Percentiles rank a stretch among this genome's conserved stretches.
These are phyloP conservation scores for Gymnopithys bicolor DNA, from an alignment of 2,797 vertebrate species.

Conservation along the genomic window DNA sequence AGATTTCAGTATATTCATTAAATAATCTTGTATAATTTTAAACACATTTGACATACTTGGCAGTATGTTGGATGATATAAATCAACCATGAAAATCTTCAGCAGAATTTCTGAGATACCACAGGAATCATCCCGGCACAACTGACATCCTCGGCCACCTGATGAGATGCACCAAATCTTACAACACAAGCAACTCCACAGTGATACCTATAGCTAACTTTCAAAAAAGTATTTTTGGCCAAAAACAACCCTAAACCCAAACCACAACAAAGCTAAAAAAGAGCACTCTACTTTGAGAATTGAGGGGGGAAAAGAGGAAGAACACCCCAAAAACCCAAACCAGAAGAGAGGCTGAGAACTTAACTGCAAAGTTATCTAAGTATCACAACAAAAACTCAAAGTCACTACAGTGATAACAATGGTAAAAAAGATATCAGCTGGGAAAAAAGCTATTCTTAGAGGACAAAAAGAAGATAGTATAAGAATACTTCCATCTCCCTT, in stretches of 20 bases:
- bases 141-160: neutral
- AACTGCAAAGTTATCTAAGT: neutral
- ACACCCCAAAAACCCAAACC: rapidly evolving
- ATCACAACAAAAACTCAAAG: neutral
- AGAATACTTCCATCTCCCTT: neutral
- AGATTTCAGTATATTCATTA: neutral
- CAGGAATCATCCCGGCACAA: neutral
- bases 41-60: neutral
- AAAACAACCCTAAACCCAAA: neutral
- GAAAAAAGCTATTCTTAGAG: neutral
- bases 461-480: neutral
- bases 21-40: neutral
- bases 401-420: neutral
- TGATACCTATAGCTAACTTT: neutral
- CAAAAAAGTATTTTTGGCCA: neutral
- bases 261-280: neutral
- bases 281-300: neutral
- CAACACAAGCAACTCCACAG: neutral
- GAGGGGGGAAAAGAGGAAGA: rapidly evolving
- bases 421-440: neutral
- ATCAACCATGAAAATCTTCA: neutral
- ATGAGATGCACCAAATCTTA: neutral
- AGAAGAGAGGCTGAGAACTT: neutral
- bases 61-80: neutral
- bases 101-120: neutral